phyloP scores from a whole-genome alignment of 2,797 vertebrate species.

The Chaetophractus vellerosus region DNA sequence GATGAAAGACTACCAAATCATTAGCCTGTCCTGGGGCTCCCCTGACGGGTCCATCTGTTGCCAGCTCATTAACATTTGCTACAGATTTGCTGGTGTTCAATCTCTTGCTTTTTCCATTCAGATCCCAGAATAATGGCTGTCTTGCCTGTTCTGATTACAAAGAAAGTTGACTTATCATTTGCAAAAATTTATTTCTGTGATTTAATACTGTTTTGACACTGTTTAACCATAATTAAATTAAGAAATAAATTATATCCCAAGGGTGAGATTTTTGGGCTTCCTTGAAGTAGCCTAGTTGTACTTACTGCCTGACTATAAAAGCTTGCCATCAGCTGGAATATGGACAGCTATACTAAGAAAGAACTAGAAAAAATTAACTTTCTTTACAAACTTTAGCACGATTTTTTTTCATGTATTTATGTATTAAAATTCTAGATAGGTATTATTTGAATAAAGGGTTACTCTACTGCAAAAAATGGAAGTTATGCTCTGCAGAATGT shows the following conservation, averaged over 20 bases:
- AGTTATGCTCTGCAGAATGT: not conserved
- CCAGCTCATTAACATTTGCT: not conserved
- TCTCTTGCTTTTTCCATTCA: not conserved
- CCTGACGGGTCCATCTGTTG: not conserved
- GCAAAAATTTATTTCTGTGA: not conserved
- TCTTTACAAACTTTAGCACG: too few relatives aligned
- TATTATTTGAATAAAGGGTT: not conserved
- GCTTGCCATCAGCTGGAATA: not conserved
- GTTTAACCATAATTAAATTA: not conserved
- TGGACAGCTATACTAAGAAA: not conserved
- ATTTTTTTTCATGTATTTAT: not conserved
- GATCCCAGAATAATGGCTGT: not conserved
- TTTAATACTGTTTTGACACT: not conserved
- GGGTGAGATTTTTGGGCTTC: not conserved
- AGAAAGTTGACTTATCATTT: not conserved
- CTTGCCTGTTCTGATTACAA: not conserved
- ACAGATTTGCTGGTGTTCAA: not conserved
- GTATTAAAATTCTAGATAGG: not conserved
- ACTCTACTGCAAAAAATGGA: not conserved
- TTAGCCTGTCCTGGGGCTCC: not conserved
- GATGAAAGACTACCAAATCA: not conserved
- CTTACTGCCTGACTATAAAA: not conserved
- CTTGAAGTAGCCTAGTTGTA: not conserved
- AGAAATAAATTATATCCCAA: conserved; percentile 2
- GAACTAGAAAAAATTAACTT: too few relatives aligned